Percentiles rank a stretch among this genome's conserved stretches.
These are phyloP conservation scores for Catocala sponsa DNA, from an alignment of 2,888 invertebrate genomes.

Conservation along the genomic window DNA sequence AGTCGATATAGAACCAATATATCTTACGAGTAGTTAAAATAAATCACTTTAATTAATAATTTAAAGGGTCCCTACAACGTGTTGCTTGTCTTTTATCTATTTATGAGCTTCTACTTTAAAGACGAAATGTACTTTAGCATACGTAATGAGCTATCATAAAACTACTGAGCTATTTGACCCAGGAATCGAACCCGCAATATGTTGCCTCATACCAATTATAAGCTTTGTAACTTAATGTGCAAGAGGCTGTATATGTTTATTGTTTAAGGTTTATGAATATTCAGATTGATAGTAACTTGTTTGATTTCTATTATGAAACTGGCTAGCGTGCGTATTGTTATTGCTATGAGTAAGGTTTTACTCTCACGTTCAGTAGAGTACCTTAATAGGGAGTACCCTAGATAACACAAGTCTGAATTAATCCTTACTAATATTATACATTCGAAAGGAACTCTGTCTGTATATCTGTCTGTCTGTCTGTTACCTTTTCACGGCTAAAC, in stretches of 20 bases:
- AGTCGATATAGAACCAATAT: too few relatives aligned
- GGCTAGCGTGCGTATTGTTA: not conserved
- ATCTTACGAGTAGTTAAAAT: too few relatives aligned
- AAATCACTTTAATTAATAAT: too few relatives aligned
- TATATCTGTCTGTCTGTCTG: too few relatives aligned
- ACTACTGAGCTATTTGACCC: slow-evolving; percentile 35
- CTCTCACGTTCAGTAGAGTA: too few relatives aligned
- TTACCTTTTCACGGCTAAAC: too few relatives aligned
- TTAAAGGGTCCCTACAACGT: not conserved
- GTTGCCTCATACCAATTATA: slow-evolving; percentile 38
- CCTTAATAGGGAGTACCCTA: too few relatives aligned
- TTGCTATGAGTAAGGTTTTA: not conserved
- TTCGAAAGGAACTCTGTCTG: too few relatives aligned
- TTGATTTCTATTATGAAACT: not conserved
- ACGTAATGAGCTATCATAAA: slow-evolving; percentile 32
- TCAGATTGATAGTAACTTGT: not conserved
- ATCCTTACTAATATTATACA: too few relatives aligned
- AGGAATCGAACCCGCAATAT: slow-evolving; percentile 53
- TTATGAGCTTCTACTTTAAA: not conserved
- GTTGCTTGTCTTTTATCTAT: too few relatives aligned
- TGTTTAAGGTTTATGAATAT: slow-evolving; percentile 21
- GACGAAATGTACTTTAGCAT: slow-evolving; percentile 30
- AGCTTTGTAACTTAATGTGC: slow-evolving; percentile 37
- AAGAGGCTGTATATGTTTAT: slow-evolving; percentile 22
- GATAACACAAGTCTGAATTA: too few relatives aligned